Conservation (phyloP, 2,797 vertebrate species). For the Gallirallus australis region DNA sequence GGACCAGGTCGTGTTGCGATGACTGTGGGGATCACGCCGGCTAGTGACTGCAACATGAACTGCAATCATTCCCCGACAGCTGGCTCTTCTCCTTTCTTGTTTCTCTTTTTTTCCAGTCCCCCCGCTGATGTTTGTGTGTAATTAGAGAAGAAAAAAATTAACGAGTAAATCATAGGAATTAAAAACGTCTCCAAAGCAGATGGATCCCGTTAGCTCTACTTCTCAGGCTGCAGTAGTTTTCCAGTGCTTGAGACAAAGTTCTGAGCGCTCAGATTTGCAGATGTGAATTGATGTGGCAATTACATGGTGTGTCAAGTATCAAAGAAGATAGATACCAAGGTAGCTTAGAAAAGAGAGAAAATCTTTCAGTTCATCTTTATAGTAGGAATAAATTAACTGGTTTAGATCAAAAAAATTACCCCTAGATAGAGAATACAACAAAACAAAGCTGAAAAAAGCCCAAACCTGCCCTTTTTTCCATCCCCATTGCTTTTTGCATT, state of each 20-base stretch:
- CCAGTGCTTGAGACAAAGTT: neutral
- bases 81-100: neutral
- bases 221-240: neutral
- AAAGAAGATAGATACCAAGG: neutral
- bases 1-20: neutral
- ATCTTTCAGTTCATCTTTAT: neutral
- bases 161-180: neutral
- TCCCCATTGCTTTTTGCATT: neutral
- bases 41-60: slow-evolving; percentile 1
- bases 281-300: neutral
- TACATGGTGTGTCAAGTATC: neutral
- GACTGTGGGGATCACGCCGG: slow-evolving; percentile 26
- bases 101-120: neutral
- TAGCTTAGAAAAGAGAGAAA: neutral
- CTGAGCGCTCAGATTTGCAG: neutral
- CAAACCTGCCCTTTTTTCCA: neutral
- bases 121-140: neutral
- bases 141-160: slow-evolving; percentile 29
- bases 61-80: neutral
- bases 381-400: neutral
- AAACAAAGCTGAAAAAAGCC: neutral
- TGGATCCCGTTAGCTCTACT: neutral
- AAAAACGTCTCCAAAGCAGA: slow-evolving; percentile 33
- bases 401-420: neutral
- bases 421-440: neutral